Evolutionary conservation across 2,888 invertebrate genomes (phyloP).

Genomic region (Tanytarsus gracilentus): DNA sequence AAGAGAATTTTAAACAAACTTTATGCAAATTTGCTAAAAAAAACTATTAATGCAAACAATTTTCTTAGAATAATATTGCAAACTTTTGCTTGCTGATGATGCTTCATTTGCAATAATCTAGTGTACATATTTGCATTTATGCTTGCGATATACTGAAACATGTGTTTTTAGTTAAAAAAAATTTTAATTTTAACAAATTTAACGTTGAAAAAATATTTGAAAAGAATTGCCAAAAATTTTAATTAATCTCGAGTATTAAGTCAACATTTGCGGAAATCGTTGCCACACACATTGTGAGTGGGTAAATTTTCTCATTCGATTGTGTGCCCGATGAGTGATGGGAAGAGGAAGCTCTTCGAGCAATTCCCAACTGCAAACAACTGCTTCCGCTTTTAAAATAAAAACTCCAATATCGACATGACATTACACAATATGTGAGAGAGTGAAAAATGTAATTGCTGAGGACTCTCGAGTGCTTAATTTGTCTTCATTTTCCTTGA

Average conservation of each 20-base stretch:
- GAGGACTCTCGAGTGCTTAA: conserved; percentile 21
- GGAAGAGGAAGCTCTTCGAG: neutral
- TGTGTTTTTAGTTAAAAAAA: neutral
- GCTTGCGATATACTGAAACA: neutral
- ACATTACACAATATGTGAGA: too few species aligned
- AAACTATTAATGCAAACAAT: neutral
- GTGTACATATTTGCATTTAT: neutral
- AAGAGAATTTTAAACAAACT: too few species aligned
- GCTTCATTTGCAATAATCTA: neutral
- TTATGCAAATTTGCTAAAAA: neutral
- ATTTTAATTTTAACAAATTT: neutral
- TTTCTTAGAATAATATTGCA: neutral
- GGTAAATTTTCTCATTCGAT: neutral
- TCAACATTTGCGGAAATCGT: neutral
- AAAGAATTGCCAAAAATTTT: neutral
- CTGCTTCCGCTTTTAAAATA: neutral
- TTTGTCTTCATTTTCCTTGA: conserved; percentile 15
- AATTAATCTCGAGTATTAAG: neutral
- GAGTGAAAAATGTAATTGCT: neutral
- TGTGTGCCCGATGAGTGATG: neutral
- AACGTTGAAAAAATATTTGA: too few species aligned
- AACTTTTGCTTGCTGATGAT: neutral
- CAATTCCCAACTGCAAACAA: neutral
- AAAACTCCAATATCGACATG: neutral
- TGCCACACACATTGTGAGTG: neutral